phyloP scores from a whole-genome alignment of 1,140 invertebrate genomes.

The Triops cancriformis region DNA sequence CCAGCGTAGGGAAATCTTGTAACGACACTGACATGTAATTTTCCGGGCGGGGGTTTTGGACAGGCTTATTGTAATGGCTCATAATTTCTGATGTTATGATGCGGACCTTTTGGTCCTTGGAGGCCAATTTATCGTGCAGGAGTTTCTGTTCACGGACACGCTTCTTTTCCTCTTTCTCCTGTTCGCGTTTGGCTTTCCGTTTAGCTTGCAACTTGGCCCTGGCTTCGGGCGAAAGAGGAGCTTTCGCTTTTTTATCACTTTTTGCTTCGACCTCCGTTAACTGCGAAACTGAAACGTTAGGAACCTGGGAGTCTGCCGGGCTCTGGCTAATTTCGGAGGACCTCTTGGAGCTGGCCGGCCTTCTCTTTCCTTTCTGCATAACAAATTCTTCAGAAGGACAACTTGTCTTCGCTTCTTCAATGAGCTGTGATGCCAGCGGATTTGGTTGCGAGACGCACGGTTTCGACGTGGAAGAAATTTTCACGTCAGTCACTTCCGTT shows the following conservation, averaged over 20 bases:
- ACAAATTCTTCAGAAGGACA: background rate
- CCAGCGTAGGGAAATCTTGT: constrained; percentile 6
- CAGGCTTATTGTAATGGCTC: constrained; percentile 16
- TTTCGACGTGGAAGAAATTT: background rate
- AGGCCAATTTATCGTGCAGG: constrained; percentile 13
- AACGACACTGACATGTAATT: background rate
- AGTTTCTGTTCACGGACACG: constrained; percentile 17
- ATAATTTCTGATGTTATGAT: constrained; percentile 20
- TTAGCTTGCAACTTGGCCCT: background rate
- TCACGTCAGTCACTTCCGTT: constrained; percentile 1
- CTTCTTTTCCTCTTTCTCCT: constrained; percentile 21
- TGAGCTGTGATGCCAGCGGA: background rate
- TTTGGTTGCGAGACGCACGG: background rate
- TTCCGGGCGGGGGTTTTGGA: constrained; percentile 11
- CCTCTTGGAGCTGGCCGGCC: background rate
- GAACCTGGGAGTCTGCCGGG: background rate
- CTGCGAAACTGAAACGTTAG: background rate
- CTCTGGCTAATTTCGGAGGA: background rate
- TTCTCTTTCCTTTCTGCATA: background rate
- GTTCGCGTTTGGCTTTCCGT: constrained; percentile 21
- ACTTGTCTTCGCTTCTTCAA: background rate
- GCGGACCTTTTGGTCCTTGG: constrained; percentile 24
- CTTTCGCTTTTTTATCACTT: background rate
- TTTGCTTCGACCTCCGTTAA: background rate
- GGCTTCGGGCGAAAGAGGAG: background rate